Percentiles rank a stretch among this genome's conserved stretches.
Evolutionary conservation across 1,140 invertebrate genomes (phyloP).

Genomic region (Pentalonia nigronervosa): DNA sequence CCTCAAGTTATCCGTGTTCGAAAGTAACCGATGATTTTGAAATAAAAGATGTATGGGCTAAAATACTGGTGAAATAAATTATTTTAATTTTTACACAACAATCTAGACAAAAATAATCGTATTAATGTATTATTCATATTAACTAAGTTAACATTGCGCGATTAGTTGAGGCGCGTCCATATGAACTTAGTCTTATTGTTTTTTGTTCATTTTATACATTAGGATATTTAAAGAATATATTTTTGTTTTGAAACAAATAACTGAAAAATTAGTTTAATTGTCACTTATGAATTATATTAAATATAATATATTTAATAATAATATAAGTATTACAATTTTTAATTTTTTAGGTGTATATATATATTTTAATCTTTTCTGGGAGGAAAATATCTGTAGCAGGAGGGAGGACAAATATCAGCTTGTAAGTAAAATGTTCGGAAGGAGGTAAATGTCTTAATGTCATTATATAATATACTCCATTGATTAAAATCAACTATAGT

Average conservation of each 20-base stretch:
- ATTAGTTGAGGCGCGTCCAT: too few species aligned
- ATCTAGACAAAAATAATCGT: background rate
- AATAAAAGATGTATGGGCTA: background rate
- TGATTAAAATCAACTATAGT: background rate
- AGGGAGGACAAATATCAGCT: background rate
- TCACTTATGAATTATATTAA: too few species aligned
- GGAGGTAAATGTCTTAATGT: too few species aligned
- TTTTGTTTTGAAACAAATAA: background rate
- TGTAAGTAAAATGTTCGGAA: too few species aligned
- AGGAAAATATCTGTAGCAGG: background rate
- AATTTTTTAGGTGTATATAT: too few species aligned
- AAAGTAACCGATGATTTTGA: background rate
- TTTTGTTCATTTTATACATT: too few species aligned
- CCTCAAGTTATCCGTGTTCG: accelerated
- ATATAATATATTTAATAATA: too few species aligned
- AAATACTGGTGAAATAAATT: background rate
- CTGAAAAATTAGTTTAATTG: background rate
- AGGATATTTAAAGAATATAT: background rate
- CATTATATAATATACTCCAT: background rate
- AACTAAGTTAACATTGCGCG: too few species aligned
- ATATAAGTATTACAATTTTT: too few species aligned
- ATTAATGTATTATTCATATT: too few species aligned
- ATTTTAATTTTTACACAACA: background rate
- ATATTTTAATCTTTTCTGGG: background rate
- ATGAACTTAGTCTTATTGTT: too few species aligned